Evolutionary conservation across 2,888 invertebrate species (phyloP).

Genomic region (Agapostemon virescens): DNA sequence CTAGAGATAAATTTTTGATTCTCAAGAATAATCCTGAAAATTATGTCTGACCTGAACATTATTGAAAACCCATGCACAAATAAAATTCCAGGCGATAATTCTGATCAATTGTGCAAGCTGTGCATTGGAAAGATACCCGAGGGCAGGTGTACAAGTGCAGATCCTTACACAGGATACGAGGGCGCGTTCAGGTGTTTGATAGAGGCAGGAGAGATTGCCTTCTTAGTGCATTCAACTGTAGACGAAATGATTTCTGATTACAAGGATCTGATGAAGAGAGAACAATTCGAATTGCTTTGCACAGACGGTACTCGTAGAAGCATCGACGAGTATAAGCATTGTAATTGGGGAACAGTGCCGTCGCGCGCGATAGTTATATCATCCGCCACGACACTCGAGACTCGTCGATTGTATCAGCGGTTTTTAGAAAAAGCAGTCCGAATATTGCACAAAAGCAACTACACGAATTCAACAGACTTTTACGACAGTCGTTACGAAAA

Average conservation of each 20-base stretch:
- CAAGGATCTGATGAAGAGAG: slow-evolving; percentile 81
- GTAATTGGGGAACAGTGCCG: slow-evolving; percentile 93
- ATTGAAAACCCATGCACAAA: no score
- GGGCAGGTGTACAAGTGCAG: slow-evolving; percentile 89
- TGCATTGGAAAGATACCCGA: slow-evolving; percentile 91
- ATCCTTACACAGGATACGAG: slow-evolving; percentile 95
- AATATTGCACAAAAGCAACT: slow-evolving; percentile 65
- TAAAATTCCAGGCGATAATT: slow-evolving; percentile 84
- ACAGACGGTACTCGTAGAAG: slow-evolving; percentile 88
- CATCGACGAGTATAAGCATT: slow-evolving; percentile 86
- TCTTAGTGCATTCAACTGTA: slow-evolving; percentile 92
- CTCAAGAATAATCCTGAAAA: no score
- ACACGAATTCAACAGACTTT: slow-evolving; percentile 53
- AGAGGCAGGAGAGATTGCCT: slow-evolving; percentile 93
- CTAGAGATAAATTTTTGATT: no score
- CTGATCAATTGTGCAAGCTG: slow-evolving; percentile 88
- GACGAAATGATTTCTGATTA: slow-evolving; percentile 85
- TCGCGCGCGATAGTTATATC: slow-evolving; percentile 92
- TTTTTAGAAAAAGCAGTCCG: slow-evolving; percentile 84
- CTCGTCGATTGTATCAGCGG: slow-evolving; percentile 84
- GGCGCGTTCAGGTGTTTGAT: slow-evolving; percentile 94
- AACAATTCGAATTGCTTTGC: slow-evolving; percentile 91
- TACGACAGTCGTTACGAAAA: slow-evolving; percentile 67
- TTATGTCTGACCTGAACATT: no score
- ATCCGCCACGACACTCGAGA: slow-evolving; percentile 86